Conservation (phyloP, 2,888 invertebrate species). For the Eupithecia abbreviata region DNA sequence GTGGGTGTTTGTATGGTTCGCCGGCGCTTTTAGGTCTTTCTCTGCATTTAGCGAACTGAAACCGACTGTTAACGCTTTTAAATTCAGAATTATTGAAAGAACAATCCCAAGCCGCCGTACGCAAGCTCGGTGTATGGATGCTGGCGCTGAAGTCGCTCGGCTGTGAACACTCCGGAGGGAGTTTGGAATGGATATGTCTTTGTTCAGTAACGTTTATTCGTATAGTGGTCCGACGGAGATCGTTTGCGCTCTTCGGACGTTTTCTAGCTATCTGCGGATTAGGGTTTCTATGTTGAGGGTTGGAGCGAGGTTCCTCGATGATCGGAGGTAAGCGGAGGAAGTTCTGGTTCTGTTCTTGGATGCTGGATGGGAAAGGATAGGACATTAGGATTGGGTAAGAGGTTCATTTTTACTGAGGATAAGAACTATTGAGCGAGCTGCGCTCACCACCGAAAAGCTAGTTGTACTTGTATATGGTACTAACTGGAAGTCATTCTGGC, state of each 20-base stretch:
- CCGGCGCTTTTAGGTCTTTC: not conserved
- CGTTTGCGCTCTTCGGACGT: not conserved
- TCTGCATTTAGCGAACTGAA: not conserved
- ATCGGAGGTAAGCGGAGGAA: constrained; percentile 23
- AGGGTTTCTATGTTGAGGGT: not conserved
- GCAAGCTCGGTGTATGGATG: not conserved
- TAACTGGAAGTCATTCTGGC: constrained; percentile 95
- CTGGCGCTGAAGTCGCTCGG: not conserved
- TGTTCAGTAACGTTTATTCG: not conserved
- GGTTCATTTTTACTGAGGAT: not conserved
- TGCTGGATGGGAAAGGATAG: constrained; percentile 41
- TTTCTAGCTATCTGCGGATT: not conserved
- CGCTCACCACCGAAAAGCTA: not conserved
- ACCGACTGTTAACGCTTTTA: not conserved
- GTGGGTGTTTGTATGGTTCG: not conserved
- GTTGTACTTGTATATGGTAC: constrained; percentile 51
- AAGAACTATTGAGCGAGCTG: not conserved
- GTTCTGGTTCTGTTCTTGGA: constrained; percentile 38
- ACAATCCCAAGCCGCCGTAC: not conserved
- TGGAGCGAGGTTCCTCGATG: constrained; percentile 19
- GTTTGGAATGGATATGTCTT: not conserved
- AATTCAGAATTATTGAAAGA: not conserved
- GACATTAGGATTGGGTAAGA: not conserved
- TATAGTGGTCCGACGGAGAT: not conserved
- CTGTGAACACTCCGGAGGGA: not conserved